Base-by-base conservation (phyloP, 2,113 vertebrate species). In the Macrotis lagotis region DNA sequence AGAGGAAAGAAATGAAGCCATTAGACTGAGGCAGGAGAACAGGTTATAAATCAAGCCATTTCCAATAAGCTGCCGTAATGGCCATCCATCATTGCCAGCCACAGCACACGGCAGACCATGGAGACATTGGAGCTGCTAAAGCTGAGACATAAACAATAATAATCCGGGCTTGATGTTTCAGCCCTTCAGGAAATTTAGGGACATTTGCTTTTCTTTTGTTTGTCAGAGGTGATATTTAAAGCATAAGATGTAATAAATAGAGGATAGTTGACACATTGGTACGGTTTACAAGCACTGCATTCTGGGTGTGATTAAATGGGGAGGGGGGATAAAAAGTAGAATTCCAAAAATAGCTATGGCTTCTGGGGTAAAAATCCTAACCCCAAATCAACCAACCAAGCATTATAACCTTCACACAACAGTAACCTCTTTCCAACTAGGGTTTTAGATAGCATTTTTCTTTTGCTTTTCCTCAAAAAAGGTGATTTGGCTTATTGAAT, bases 11-110 rank as follows among this genome's bases (percentile, higher is more conserved):
- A 99, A 99, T 99, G 99, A 99, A 99, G 99, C 99, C 99, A 99
- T 99, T 99, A 99, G 99, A 98, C 99, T 99, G 99, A 99, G 99
- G 99, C 99, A 98, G 99, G 98, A 99, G 99, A 99, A 98, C 98
- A 98, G 99, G 98, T 99, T 99, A 99, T 99, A 99, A 99, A 99
- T 99, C 99, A 99, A 99, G 99, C 99, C 99, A 99, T 99, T 99
- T 99, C 99, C 99, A 99, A 99, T 99, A 99, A 99, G 99, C 99
- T 99, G 99, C 99, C 98, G 99, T 99, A 99, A 99, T 99, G 99
- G 99, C 99, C 99, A 99, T 99, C 99, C 99, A 99, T 99, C 99
- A 99, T 98, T 99, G 98, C 98, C 98, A 99, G 98, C 98, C 98
- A 98, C 98, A 89, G 98, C 98, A 98, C 98, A 99, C 99, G 98